Evolutionary conservation across 2,797 vertebrate genomes (phyloP), one percentile per base, ranked within the genome.

Genomic region (Nannoperca australis): DNA sequence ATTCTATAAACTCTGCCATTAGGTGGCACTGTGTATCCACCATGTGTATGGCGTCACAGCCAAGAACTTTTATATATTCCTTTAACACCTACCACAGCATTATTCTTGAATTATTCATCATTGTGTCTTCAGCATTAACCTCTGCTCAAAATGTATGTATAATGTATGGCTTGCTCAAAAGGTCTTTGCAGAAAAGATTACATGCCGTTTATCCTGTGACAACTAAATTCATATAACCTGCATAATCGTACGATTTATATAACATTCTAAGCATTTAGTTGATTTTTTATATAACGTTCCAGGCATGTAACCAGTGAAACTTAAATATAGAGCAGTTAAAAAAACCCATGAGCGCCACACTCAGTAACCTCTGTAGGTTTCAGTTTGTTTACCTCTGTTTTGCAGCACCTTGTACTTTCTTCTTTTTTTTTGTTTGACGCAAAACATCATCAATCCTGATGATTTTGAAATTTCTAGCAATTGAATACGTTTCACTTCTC

Each of bases 11-110:
- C 38, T 60, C 80, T 70, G 50, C 88, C 92, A 73, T 73, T 89
- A 93, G 94, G 69, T 84, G 91, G 94, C 83, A 87, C 91, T 94
- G 88, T 89, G 78, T 76, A 68, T 77, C 84, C 75, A 86, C 54
- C 40, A 15, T 58, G 42, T 18, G 12, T 56, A 2, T 47, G 3
- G 14, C 14, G 5, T 34, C 17, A 61, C 47, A 32, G 24, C 24
- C 24, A 27, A 27, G 14, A 15, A 56, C 20, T 4, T 14, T 50
- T 10, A 50, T 30, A 47, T 58, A 32, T 38, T 66, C 22, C 50
- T 75, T 47, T 56, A 44, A 38, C 69, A 49, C 14, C 32, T 24
- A 11, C 42, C 20, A 7, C 42, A 53, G 34, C 27, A 20, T 70
- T 54, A 30, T n/a, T 42, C 3, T 61, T 49, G 18, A 78, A 64